phyloP scores from a whole-genome alignment of 2,113 vertebrate genomes.

The Cheirogaleus medius region DNA sequence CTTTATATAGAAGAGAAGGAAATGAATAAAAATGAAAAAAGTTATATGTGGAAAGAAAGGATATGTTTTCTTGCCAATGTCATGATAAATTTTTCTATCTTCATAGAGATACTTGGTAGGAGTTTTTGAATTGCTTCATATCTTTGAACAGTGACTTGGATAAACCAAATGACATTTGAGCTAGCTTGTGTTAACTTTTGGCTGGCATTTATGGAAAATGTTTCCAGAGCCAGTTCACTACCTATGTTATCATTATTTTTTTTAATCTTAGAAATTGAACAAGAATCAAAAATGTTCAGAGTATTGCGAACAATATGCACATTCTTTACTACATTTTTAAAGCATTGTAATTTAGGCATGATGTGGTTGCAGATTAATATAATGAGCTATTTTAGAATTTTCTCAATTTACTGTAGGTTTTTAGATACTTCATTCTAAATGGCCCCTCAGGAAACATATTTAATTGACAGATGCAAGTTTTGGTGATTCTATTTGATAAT shows the following conservation, averaged over 20 bases:
- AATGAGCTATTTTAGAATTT: background rate
- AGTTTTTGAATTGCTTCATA: background rate
- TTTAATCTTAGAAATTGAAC: background rate
- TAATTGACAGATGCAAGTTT: background rate
- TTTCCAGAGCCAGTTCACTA: background rate
- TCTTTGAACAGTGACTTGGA: background rate
- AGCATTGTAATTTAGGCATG: background rate
- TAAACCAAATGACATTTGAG: slow-evolving; percentile 27
- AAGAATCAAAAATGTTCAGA: background rate
- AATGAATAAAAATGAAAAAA: slow-evolving; percentile 27
- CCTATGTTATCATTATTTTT: background rate
- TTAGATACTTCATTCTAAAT: background rate
- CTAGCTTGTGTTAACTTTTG: background rate
- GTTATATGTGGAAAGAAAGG: background rate
- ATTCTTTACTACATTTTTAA: background rate
- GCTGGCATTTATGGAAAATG: slow-evolving; percentile 10
- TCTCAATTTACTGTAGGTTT: background rate
- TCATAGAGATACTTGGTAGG: background rate
- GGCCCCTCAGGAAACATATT: background rate
- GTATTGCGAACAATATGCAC: background rate
- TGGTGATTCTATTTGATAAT: background rate
- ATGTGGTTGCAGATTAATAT: background rate
- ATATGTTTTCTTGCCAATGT: background rate
- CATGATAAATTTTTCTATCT: slow-evolving; percentile 27
- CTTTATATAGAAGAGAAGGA: background rate